These are phyloP conservation scores for Drosophila rhopaloa DNA, from an alignment of 1,140 invertebrate species.

Conservation along the genomic window DNA sequence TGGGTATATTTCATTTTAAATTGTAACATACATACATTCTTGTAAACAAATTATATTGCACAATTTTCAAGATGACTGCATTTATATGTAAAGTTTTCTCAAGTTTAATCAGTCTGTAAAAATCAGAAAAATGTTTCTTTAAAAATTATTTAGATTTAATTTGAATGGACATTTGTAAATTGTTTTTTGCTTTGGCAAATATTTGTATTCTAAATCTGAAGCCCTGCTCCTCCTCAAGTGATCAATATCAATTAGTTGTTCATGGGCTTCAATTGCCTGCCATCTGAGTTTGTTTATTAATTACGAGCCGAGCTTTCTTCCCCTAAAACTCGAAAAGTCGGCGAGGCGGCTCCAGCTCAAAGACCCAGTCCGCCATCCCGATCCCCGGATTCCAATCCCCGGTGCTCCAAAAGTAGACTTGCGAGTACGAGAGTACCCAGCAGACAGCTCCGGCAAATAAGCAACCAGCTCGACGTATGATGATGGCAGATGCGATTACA, in stretches of 20 bases:
- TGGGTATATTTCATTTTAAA: no score
- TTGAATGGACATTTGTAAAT: no score
- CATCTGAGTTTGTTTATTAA: conserved; percentile 25
- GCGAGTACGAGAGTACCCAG: neutral
- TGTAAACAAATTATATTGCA: no score
- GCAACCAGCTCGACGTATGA: conserved; percentile 1
- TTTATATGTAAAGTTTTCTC: no score
- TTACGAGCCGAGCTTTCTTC: conserved; percentile 21
- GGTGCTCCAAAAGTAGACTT: neutral
- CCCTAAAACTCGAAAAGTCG: neutral
- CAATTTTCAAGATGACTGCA: no score
- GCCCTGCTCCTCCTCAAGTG: neutral
- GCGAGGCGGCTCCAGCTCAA: conserved; percentile 2
- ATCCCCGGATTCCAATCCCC: neutral
- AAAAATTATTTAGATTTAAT: no score
- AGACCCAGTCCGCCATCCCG: conserved; percentile 9
- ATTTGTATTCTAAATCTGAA: no score
- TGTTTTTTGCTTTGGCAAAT: no score
- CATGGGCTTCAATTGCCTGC: neutral
- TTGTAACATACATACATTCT: no score
- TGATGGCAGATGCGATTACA: conserved; percentile 27
- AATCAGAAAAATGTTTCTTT: no score
- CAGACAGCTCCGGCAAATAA: conserved; percentile 19
- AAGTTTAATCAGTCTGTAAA: no score
- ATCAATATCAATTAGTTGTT: neutral